phyloP scores from a whole-genome alignment of 2,797 vertebrate genomes.

The Gymnoscopelus microlampas region DNA sequence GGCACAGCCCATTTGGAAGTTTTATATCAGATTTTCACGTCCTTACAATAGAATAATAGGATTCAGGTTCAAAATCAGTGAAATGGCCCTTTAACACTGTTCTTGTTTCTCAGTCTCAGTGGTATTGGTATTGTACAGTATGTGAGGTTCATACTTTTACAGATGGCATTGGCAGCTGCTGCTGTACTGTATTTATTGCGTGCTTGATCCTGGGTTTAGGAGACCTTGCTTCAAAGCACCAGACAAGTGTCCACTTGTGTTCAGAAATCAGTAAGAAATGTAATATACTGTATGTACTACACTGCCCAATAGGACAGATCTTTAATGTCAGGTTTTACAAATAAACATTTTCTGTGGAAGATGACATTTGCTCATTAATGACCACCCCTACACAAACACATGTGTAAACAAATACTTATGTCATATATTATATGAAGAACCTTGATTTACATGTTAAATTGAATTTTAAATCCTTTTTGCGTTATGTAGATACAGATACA shows the following conservation, averaged over 20 bases:
- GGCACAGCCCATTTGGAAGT: too few relatives aligned
- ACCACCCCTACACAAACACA: too few relatives aligned
- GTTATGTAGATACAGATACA: too few relatives aligned
- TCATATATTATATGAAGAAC: too few relatives aligned
- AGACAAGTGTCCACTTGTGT: background rate
- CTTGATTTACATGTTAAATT: too few relatives aligned
- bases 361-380: background rate
- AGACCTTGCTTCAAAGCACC: background rate
- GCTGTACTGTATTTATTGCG: background rate
- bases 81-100: too few relatives aligned
- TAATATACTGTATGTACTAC: background rate
- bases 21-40: too few relatives aligned
- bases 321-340: background rate
- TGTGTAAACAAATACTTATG: too few relatives aligned
- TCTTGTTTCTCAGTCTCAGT: background rate
- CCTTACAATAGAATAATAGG: too few relatives aligned
- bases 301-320: background rate
- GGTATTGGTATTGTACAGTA: background rate
- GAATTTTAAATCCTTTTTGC: too few relatives aligned
- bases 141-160: background rate
- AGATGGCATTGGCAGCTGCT: background rate
- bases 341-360: conserved; percentile 27
- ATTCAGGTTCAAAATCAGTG: too few relatives aligned
- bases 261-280: background rate
- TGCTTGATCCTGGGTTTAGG: background rate